These are phyloP conservation scores for Chaetodon trifasciatus DNA, from an alignment of 2,797 vertebrate genomes.

Conservation along the genomic window DNA sequence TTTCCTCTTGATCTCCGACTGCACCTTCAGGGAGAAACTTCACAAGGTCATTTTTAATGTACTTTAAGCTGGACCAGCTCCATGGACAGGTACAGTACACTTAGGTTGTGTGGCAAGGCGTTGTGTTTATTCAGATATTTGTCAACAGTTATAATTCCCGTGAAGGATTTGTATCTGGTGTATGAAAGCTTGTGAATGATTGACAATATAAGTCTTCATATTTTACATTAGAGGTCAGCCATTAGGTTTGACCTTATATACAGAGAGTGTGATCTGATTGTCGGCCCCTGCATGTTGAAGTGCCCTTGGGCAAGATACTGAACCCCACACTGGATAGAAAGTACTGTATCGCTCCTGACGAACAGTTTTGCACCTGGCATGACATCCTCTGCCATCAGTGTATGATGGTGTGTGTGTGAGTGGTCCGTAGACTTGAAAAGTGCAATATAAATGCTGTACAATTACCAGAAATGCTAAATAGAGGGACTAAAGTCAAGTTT, in stretches of 20 bases:
- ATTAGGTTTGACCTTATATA: neutral
- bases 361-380: no score
- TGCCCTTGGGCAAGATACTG: no score
- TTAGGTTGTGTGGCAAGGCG: neutral
- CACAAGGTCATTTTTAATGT: slow-evolving; percentile 92
- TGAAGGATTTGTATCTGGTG: neutral
- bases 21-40: slow-evolving; percentile 96
- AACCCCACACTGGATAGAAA: no score
- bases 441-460: no score
- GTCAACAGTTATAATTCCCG: neutral
- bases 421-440: no score
- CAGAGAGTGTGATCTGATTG: no score
- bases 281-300: no score
- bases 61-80: slow-evolving; percentile 83
- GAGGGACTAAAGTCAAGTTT: neutral
- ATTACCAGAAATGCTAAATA: neutral
- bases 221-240: neutral
- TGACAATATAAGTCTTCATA: neutral
- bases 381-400: no score
- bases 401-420: no score
- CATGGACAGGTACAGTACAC: slow-evolving; percentile 60
- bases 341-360: no score
- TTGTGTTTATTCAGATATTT: neutral
- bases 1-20: slow-evolving; percentile 99
- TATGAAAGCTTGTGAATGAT: neutral